Conservation (phyloP, 2,888 invertebrate species). For the Lymantria dispar region DNA sequence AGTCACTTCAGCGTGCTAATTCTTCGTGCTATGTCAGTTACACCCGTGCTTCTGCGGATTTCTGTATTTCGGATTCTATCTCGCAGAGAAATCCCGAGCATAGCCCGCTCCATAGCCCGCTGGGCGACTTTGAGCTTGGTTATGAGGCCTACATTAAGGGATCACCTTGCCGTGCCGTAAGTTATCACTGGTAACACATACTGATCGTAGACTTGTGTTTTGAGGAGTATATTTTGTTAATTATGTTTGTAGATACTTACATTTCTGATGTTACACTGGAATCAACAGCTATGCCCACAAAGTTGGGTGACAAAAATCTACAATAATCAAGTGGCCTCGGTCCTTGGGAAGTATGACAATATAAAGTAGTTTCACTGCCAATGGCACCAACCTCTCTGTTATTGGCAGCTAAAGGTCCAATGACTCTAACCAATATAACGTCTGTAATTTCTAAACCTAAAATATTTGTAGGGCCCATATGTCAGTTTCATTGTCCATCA, state of each 20-base stretch:
- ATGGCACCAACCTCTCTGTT: constrained; percentile 39
- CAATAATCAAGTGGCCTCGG: constrained; percentile 70
- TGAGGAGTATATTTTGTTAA: neutral
- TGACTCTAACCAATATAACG: constrained; percentile 58
- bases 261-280: constrained; percentile 54
- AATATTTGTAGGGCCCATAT: constrained; percentile 63
- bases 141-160: too few relatives aligned
- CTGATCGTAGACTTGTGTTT: too few relatives aligned
- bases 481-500: constrained; percentile 71
- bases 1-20: too few relatives aligned
- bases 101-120: too few relatives aligned
- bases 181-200: too few relatives aligned
- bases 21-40: too few relatives aligned
- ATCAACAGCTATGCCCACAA: constrained; percentile 65
- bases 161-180: too few relatives aligned
- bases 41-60: too few relatives aligned
- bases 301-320: constrained; percentile 65
- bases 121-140: too few relatives aligned
- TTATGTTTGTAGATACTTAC: constrained; percentile 45
- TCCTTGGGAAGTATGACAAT: constrained; percentile 68
- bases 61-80: too few relatives aligned
- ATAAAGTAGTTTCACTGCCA: constrained; percentile 50
- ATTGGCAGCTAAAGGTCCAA: constrained; percentile 67
- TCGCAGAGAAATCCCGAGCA: too few relatives aligned
- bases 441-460: constrained; percentile 62